Base-by-base conservation (phyloP, 2,113 vertebrate genomes). In the Eclectus roratus region DNA sequence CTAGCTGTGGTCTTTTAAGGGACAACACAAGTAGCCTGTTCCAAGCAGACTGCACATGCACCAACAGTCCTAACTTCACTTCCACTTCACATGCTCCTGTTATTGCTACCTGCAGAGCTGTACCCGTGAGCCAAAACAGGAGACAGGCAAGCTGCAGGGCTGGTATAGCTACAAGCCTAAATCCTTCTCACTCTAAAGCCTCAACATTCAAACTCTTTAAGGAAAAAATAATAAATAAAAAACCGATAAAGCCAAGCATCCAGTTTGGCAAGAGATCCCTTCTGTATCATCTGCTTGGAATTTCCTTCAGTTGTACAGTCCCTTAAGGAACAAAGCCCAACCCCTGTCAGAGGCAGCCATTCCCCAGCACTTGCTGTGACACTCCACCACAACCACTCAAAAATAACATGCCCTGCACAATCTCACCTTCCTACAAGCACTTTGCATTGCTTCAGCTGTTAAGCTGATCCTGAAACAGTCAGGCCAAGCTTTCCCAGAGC, bases 371-470 rank as follows among this genome's bases (percentile, higher is more conserved):
- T 55, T 43, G 20, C 76, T 89, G 70, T 18, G 41, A 87, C 33
- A 24, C 27, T 74, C 46, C 13, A 85, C 50, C 95, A 91, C 80
- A 37, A 94, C 46, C 58, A 25, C 71, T 88, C 46, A 41, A 78
- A 94, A 89, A 70, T 41, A 80, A 94, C 97, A 85, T 94, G 52
- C 95, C 39, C 85, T 82, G 25, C 29, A 70, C 94, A 81, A 50
- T 90, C 81, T 91, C 91, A 81, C 65, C 79, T 96, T 92, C 76
- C 81, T 90, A 60, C 23, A 85, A 74, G 46, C 66, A 88, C 41
- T 88, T 93, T 41, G 37, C 25, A 65, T 43, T 65, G 60, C 47
- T 82, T 89, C 77, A 93, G 80, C 77, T 90, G 24, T 80, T 90
- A 58, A 87, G 41, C 10, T 84, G 44, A 91, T 61, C 18, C 79